phyloP scores from a whole-genome alignment of 2,113 vertebrate species.

The Leptosomus discolor region DNA sequence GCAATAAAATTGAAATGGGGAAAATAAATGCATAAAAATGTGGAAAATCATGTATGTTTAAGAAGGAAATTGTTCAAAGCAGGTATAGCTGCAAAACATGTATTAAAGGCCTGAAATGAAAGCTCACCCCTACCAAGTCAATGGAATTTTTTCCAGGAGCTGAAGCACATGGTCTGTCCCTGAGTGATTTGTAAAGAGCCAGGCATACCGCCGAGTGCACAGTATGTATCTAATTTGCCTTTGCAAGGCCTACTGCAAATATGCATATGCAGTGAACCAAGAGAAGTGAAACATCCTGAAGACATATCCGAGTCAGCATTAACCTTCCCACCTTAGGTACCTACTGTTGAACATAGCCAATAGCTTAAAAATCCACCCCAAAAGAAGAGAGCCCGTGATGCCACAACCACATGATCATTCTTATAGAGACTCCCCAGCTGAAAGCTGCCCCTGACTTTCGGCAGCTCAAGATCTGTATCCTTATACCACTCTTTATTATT shows the following conservation, averaged over 20 bases:
- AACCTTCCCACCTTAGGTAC: background rate
- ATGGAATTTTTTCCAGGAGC: background rate
- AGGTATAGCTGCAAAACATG: background rate
- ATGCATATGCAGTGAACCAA: background rate
- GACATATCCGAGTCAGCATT: background rate
- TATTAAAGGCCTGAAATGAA: background rate
- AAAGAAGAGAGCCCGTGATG: background rate
- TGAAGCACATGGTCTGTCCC: background rate
- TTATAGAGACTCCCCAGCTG: background rate
- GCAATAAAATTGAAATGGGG: background rate
- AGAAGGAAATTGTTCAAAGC: background rate
- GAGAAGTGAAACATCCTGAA: background rate
- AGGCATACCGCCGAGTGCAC: background rate
- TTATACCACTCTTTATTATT: background rate
- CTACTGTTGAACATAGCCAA: background rate
- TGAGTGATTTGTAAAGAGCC: background rate
- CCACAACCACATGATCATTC: accelerated
- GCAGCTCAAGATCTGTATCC: background rate
- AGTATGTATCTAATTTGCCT: background rate
- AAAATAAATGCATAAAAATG: background rate
- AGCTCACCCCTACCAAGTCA: background rate
- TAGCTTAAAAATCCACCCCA: background rate
- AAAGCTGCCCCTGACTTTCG: background rate
- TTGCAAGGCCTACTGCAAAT: background rate
- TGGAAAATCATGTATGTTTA: background rate